Conservation (phyloP, 2,113 vertebrate genomes). For the Nothoprocta perdicaria region DNA sequence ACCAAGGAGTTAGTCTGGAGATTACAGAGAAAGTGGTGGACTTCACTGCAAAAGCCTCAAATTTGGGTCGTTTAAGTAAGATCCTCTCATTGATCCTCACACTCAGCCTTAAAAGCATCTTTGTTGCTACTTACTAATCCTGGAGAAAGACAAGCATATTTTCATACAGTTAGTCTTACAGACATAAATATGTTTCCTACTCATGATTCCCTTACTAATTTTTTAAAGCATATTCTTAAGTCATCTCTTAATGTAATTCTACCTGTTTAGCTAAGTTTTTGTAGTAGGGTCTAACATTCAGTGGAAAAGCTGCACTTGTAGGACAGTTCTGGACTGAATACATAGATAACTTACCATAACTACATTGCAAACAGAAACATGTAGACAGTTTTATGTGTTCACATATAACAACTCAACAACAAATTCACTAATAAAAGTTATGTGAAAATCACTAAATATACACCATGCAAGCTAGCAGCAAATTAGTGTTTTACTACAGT, state of each 20-base stretch:
- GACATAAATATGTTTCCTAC: neutral
- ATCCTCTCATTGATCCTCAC: neutral
- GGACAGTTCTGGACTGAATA: neutral
- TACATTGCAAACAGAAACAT: neutral
- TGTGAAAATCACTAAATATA: neutral
- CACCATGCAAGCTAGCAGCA: neutral
- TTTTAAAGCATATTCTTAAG: neutral
- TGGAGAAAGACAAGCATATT: neutral
- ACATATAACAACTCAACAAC: neutral
- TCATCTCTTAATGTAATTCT: neutral
- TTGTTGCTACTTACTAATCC: neutral
- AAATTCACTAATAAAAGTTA: neutral
- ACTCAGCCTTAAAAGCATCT: neutral
- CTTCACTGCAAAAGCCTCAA: neutral
- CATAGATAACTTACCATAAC: neutral
- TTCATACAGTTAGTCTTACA: neutral
- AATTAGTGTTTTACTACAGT: constrained; percentile 15
- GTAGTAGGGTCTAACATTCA: neutral
- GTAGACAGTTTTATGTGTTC: neutral
- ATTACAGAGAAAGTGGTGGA: neutral
- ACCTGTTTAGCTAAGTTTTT: neutral
- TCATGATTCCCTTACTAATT: neutral
- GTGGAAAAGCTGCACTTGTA: neutral
- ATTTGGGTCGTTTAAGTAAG: neutral
- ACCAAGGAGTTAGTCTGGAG: neutral